Conservation (phyloP, 2,888 invertebrate species). For the Argyresthia albistria region DNA sequence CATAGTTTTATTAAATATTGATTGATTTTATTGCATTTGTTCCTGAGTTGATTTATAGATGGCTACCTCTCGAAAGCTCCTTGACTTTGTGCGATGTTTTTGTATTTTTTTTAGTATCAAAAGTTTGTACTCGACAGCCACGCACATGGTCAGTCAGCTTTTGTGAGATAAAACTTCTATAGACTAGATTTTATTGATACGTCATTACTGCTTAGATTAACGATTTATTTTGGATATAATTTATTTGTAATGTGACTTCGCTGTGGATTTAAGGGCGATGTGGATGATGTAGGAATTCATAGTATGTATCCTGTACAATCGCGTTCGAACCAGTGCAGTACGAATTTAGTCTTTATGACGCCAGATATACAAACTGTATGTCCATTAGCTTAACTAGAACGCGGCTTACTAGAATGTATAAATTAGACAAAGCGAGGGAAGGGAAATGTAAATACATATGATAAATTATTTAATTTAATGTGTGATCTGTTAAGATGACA, state of each 20-base stretch:
- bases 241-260: conserved; percentile 43
- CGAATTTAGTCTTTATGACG: background rate
- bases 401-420: too few species aligned
- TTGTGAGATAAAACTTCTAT: too few species aligned
- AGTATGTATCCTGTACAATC: background rate
- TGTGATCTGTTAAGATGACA: background rate
- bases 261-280: conserved; percentile 41
- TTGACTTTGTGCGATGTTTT: too few species aligned
- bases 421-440: background rate
- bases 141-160: too few species aligned
- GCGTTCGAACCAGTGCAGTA: background rate
- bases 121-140: too few species aligned
- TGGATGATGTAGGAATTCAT: conserved; percentile 25
- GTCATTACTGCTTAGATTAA: conserved; percentile 38
- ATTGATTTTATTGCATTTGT: conserved; percentile 72
- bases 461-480: conserved; percentile 4
- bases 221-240: conserved; percentile 52
- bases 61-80: too few species aligned
- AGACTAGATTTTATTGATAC: conserved; percentile 57
- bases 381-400: background rate
- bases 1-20: conserved; percentile 47
- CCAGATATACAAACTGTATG: background rate
- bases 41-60: conserved; percentile 63
- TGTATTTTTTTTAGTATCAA: too few species aligned
- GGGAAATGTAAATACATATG: conserved; percentile 2